Conservation (phyloP, 2,888 invertebrate species). For the Pogonocherus hispidulus region DNA sequence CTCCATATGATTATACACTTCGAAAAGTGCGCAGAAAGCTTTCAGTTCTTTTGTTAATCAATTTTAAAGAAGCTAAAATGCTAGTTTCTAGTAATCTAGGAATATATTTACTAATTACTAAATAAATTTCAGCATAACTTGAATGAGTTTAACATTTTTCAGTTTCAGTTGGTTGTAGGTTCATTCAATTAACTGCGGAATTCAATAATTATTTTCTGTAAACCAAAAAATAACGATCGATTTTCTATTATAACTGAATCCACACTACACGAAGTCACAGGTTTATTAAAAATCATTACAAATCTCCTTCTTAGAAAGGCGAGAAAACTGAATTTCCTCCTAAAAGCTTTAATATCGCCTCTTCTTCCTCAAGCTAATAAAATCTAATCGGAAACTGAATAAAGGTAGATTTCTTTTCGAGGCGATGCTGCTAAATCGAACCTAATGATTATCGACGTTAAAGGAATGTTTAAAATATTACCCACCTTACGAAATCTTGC, state of each 20-base stretch:
- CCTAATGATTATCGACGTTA: neutral
- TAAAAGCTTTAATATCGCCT: conserved; percentile 38
- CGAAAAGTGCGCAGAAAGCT: too few species aligned
- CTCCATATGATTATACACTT: too few species aligned
- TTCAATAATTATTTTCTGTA: conserved; percentile 10
- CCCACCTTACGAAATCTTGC: neutral
- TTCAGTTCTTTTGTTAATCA: too few species aligned
- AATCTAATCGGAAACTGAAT: conserved; percentile 53
- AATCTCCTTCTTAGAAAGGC: conserved; percentile 4
- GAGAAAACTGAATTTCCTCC: conserved; percentile 33
- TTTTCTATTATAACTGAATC: neutral
- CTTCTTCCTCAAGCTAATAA: conserved; percentile 37
- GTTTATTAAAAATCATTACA: conserved; percentile 17
- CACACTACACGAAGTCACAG: neutral
- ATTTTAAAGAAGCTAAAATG: too few species aligned
- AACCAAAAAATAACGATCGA: neutral
- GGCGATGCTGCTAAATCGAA: neutral
- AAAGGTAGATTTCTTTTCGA: conserved; percentile 26
- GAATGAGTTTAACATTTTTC: too few species aligned
- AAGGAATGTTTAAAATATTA: neutral
- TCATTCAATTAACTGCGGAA: neutral
- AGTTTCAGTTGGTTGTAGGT: too few species aligned
- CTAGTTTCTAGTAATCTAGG: too few species aligned
- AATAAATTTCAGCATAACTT: too few species aligned
- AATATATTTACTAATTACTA: too few species aligned